Conservation (phyloP, 37 sponge, comb jelly and placozoan species). For the Crambe crambe region DNA sequence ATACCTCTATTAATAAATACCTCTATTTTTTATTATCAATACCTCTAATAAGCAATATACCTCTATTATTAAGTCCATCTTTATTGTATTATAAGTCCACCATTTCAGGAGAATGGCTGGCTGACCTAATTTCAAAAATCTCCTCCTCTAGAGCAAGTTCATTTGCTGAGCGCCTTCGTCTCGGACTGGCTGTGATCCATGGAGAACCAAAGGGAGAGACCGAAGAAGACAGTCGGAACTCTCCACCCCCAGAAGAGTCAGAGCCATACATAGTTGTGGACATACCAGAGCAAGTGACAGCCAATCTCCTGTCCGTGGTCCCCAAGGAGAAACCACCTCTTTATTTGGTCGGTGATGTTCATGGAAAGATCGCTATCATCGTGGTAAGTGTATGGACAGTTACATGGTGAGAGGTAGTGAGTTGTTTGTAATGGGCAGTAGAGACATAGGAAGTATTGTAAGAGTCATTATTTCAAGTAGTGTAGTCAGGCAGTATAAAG, state of each 20-base stretch:
- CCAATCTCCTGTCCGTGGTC: slow-evolving; percentile 13
- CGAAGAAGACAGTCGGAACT: slow-evolving; percentile 71
- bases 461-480: neutral
- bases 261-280: neutral
- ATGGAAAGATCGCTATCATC: slow-evolving; percentile 83
- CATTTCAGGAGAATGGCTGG: too few species aligned
- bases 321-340: slow-evolving; percentile 75
- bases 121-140: too few species aligned
- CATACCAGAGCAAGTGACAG: neutral
- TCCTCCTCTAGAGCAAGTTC: slow-evolving; percentile 89
- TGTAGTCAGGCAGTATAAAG: neutral
- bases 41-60: too few species aligned
- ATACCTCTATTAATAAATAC: too few species aligned
- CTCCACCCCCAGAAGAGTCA: slow-evolving; percentile 78
- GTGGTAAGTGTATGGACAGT: slow-evolving; percentile 51
- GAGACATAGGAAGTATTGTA: too few species aligned
- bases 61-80: too few species aligned
- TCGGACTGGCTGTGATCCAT: slow-evolving; percentile 93
- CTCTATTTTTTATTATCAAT: too few species aligned
- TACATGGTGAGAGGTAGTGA: neutral
- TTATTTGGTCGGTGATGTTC: slow-evolving; percentile 92
- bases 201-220: slow-evolving; percentile 79
- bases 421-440: neutral
- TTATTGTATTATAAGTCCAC: too few species aligned
- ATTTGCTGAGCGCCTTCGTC: slow-evolving; percentile 93